Percentiles rank a stretch among this genome's conserved stretches.
Conservation (phyloP, 2,797 vertebrate species). For the Acropternis orthonyx region DNA sequence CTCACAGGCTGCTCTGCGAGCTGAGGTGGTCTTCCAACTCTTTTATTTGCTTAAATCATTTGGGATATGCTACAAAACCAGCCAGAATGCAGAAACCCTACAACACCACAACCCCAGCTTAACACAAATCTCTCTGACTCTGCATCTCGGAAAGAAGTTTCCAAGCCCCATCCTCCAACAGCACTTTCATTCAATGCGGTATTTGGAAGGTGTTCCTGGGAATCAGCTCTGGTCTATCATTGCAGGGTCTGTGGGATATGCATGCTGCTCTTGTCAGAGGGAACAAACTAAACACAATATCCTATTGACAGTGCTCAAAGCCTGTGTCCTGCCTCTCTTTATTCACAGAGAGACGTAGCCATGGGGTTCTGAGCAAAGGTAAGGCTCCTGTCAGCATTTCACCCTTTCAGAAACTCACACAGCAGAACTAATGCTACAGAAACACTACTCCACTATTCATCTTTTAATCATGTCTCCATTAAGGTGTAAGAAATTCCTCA, state of each 20-base stretch:
- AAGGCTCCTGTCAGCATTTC: not conserved
- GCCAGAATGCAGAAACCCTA: not conserved
- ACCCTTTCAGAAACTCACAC: not conserved
- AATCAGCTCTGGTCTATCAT: not conserved
- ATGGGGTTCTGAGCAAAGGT: not conserved
- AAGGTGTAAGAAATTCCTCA: not conserved
- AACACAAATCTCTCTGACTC: not conserved
- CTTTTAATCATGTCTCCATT: not conserved
- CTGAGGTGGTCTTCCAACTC: not conserved
- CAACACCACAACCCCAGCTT: not conserved
- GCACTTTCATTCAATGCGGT: not conserved
- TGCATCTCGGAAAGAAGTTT: not conserved
- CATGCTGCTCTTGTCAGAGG: not conserved
- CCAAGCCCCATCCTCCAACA: not conserved
- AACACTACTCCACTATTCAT: not conserved
- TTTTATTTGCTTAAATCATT: not conserved
- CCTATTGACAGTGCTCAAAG: not conserved
- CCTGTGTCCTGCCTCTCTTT: not conserved
- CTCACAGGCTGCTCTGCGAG: not conserved
- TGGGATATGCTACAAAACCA: not conserved
- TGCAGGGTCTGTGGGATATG: rapidly evolving
- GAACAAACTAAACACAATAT: not conserved
- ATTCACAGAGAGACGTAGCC: not conserved
- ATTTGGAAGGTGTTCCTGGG: not conserved
- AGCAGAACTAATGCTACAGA: not conserved